phyloP scores from a whole-genome alignment of 2,113 vertebrate genomes.

The Ginglymostoma cirratum region DNA sequence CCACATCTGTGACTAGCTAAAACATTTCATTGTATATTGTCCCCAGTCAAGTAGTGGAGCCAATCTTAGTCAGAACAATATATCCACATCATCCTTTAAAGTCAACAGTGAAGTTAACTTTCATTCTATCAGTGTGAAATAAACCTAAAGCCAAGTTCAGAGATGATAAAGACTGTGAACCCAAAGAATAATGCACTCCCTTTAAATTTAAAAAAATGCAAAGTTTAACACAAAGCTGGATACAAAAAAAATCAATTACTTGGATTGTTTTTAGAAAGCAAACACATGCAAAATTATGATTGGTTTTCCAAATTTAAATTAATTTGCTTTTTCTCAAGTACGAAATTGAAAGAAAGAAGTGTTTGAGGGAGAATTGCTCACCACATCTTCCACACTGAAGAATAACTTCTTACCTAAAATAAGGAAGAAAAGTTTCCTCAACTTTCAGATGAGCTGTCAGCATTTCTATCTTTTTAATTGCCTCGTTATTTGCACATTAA shows the following conservation, averaged over 20 bases:
- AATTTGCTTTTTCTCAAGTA: background rate
- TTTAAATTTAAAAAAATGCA: background rate
- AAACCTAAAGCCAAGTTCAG: background rate
- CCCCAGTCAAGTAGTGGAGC: too few species aligned
- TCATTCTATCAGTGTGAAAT: background rate
- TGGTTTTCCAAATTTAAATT: too few species aligned
- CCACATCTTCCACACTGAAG: background rate
- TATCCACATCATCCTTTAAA: too few species aligned
- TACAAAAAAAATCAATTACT: background rate
- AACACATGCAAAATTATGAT: background rate
- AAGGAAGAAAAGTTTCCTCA: background rate
- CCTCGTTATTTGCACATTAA: background rate
- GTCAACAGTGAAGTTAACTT: background rate
- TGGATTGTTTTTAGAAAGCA: background rate
- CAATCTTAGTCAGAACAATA: too few species aligned
- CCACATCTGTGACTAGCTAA: too few species aligned
- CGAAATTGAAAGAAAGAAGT: background rate
- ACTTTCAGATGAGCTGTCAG: background rate
- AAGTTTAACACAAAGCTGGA: background rate
- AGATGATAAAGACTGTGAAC: background rate
- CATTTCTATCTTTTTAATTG: background rate
- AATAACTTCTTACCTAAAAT: background rate
- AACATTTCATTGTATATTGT: too few species aligned
- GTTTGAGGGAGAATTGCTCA: background rate
- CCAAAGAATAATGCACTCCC: background rate